phyloP scores from a whole-genome alignment of 1,140 invertebrate species.

The Drosophila eugracilis region DNA sequence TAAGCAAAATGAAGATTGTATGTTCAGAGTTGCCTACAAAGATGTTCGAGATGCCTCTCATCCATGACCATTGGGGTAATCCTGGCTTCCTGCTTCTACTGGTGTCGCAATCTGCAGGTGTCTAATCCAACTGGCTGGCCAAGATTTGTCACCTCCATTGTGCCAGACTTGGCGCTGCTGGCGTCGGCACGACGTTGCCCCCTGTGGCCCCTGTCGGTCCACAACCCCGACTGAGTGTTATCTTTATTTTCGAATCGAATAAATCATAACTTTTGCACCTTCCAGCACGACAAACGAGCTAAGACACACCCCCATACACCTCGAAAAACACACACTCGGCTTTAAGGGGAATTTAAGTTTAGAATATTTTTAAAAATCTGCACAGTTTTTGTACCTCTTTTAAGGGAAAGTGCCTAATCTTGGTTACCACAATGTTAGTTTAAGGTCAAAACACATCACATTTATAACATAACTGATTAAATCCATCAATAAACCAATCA shows the following conservation, averaged over 20 bases:
- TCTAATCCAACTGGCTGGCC: constrained; percentile 44
- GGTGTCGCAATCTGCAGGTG: constrained; percentile 42
- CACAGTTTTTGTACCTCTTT: too few relatives aligned
- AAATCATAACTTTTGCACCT: constrained; percentile 55
- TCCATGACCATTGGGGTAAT: constrained; percentile 11
- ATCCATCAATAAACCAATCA: neutral
- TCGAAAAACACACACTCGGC: neutral
- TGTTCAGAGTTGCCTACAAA: constrained; percentile 13
- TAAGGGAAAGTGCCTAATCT: too few relatives aligned
- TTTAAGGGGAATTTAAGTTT: neutral
- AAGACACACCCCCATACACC: constrained; percentile 6
- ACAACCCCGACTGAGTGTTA: constrained; percentile 22
- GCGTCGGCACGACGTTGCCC: constrained; percentile 38
- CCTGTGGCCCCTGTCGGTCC: constrained; percentile 8
- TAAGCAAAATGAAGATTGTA: too few relatives aligned
- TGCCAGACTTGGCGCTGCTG: constrained; percentile 31
- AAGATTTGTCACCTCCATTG: constrained; percentile 50
- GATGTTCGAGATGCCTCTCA: constrained; percentile 31
- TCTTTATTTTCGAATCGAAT: constrained; percentile 46
- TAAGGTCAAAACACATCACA: too few relatives aligned
- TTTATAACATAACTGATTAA: too few relatives aligned
- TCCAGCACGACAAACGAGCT: constrained; percentile 28
- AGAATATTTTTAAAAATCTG: neutral
- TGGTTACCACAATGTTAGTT: too few relatives aligned
- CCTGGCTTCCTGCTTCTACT: constrained; percentile 26